phyloP scores from a whole-genome alignment of 2,888 invertebrate species.

The Scelioninae gen. 1 region DNA sequence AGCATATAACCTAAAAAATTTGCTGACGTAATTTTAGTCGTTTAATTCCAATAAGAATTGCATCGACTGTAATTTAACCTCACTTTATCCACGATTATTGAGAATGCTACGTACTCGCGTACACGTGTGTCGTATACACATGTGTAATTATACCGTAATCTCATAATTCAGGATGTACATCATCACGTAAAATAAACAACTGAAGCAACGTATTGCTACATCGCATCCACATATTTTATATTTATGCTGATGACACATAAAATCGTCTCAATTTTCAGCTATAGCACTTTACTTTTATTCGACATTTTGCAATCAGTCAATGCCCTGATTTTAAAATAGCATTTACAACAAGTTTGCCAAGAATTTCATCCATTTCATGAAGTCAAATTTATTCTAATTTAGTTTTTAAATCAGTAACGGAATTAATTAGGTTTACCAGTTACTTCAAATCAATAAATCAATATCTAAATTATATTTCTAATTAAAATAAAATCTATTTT shows the following conservation, averaged over 20 bases:
- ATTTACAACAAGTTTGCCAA: conserved; percentile 14
- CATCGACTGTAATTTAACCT: conserved; percentile 63
- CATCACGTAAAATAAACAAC: conserved; percentile 58
- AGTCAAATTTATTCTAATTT: conserved; percentile 15
- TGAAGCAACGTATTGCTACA: conserved; percentile 44
- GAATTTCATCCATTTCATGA: conserved; percentile 25
- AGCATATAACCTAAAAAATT: conserved; percentile 23
- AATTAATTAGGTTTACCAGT: background rate
- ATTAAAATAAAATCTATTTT: too few relatives aligned
- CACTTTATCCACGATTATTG: conserved; percentile 62
- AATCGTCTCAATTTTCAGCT: background rate
- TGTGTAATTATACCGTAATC: conserved; percentile 48
- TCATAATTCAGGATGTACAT: conserved; percentile 55
- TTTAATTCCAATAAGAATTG: conserved; percentile 65
- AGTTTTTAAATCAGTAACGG: conserved; percentile 27
- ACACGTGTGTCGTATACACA: conserved; percentile 38
- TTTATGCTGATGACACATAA: conserved; percentile 7
- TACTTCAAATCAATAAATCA: background rate
- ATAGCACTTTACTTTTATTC: conserved; percentile 12
- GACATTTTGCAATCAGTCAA: conserved; percentile 32
- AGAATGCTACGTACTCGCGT: conserved; percentile 18
- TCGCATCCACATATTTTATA: conserved; percentile 31
- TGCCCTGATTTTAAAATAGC: conserved; percentile 34
- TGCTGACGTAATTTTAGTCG: conserved; percentile 57
- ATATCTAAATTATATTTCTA: background rate